Percentiles rank a stretch among this genome's conserved stretches.
Evolutionary conservation across 2,113 vertebrate genomes (phyloP).

Genomic region (western clawed frog (Xenopus tropicalis)): DNA sequence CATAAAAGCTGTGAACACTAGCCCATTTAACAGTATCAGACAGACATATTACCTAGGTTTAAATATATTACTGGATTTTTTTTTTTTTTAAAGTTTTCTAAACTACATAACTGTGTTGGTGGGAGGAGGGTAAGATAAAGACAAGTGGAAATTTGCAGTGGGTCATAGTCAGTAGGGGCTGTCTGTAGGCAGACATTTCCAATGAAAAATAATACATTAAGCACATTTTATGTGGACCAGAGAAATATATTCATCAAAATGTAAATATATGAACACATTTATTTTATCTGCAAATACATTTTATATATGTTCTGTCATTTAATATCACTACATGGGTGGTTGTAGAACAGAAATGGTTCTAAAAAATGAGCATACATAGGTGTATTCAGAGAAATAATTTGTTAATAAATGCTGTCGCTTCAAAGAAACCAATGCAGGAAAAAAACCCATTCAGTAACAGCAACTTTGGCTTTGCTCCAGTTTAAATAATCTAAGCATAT

Average conservation of each 20-base stretch:
- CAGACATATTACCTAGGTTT: too few species aligned
- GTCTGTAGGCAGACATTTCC: neutral
- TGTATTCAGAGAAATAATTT: slow-evolving; percentile 24
- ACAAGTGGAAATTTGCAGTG: too few species aligned
- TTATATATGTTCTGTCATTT: neutral
- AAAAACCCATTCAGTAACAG: slow-evolving; percentile 16
- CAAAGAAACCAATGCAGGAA: slow-evolving; percentile 9
- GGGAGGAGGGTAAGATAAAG: too few species aligned
- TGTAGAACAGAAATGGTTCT: neutral
- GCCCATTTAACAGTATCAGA: too few species aligned
- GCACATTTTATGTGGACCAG: neutral
- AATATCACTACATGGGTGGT: slow-evolving; percentile 1
- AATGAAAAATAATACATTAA: neutral
- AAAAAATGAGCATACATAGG: neutral
- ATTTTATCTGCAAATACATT: neutral
- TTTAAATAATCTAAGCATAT: slow-evolving; percentile 61
- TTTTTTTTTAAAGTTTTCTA: too few species aligned
- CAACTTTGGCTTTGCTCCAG: slow-evolving; percentile 54
- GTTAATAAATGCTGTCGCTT: slow-evolving; percentile 13
- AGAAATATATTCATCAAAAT: neutral
- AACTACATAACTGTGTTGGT: too few species aligned
- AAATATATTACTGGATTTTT: too few species aligned
- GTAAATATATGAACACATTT: slow-evolving; percentile 6
- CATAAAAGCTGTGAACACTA: too few species aligned
- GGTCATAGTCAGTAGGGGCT: too few species aligned